Conservation (phyloP, 2,113 vertebrate species). For the Lonchura striata region DNA sequence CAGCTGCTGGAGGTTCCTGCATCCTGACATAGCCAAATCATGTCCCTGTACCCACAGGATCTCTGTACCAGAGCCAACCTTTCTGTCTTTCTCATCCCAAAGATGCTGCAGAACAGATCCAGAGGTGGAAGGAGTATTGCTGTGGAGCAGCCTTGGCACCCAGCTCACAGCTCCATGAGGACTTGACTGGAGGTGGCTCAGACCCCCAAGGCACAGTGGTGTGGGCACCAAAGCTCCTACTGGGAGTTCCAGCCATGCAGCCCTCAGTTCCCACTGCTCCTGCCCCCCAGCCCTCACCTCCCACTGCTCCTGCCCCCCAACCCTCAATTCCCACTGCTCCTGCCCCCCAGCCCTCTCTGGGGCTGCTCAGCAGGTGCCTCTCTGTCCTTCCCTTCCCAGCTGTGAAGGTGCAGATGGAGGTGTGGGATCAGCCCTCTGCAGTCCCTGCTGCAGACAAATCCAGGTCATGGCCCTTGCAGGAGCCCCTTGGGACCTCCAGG, state of each 20-base stretch:
- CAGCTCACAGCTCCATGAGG: rapidly evolving
- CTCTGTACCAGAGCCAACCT: background rate
- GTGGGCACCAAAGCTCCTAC: background rate
- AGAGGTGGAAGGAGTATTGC: background rate
- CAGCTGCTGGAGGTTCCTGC: background rate
- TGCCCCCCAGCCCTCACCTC: background rate
- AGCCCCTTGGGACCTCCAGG: background rate
- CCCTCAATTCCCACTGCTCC: background rate
- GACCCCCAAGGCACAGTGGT: rapidly evolving
- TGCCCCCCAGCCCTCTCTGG: background rate
- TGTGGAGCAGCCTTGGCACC: background rate
- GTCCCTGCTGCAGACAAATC: background rate
- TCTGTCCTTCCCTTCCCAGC: background rate
- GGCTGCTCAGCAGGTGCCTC: background rate
- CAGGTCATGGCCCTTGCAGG: background rate
- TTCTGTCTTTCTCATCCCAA: background rate
- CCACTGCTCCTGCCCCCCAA: background rate
- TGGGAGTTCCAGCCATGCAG: background rate
- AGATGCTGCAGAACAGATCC: background rate
- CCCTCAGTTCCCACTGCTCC: background rate
- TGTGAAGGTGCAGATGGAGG: background rate
- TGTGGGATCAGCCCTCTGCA: background rate
- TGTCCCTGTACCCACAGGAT: background rate
- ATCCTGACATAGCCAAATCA: background rate
- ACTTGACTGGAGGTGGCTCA: rapidly evolving